These are phyloP conservation scores for Trypoxylon attenuatum DNA, from an alignment of 2,888 invertebrate species.

Conservation along the genomic window DNA sequence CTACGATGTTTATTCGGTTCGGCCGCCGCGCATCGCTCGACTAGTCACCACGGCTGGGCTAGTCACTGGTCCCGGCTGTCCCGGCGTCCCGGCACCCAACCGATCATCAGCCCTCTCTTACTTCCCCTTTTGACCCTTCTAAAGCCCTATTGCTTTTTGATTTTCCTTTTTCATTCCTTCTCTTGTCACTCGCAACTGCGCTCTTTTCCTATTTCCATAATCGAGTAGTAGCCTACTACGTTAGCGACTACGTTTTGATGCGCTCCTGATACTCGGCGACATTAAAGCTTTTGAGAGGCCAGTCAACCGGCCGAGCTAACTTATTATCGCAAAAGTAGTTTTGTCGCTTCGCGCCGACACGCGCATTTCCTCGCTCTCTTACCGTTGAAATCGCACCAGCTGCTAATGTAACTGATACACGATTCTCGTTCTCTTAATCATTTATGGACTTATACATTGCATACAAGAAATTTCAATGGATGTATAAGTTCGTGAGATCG, in stretches of 20 bases:
- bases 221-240: too few species aligned
- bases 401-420: too few species aligned
- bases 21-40: slow-evolving; percentile 60
- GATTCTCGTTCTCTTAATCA: too few species aligned
- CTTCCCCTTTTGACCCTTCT: not conserved
- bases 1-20: slow-evolving; percentile 69
- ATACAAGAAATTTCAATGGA: too few species aligned
- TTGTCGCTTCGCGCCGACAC: slow-evolving; percentile 1
- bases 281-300: not conserved
- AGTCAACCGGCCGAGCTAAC: not conserved
- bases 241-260: too few species aligned
- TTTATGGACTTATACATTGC: too few species aligned
- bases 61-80: too few species aligned
- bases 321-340: not conserved
- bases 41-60: slow-evolving; percentile 63
- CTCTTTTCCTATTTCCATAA: not conserved
- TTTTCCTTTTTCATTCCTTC: slow-evolving; percentile 24
- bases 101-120: slow-evolving; percentile 48
- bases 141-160: slow-evolving; percentile 12
- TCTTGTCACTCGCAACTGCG: not conserved
- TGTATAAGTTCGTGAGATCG: too few species aligned
- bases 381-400: too few species aligned
- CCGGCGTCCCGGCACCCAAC: too few species aligned
- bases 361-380: not conserved
- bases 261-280: too few species aligned